Evolutionary conservation across 2,113 vertebrate species (phyloP), one percentile per base, ranked within the genome.

Genomic region (Zingel zingel): DNA sequence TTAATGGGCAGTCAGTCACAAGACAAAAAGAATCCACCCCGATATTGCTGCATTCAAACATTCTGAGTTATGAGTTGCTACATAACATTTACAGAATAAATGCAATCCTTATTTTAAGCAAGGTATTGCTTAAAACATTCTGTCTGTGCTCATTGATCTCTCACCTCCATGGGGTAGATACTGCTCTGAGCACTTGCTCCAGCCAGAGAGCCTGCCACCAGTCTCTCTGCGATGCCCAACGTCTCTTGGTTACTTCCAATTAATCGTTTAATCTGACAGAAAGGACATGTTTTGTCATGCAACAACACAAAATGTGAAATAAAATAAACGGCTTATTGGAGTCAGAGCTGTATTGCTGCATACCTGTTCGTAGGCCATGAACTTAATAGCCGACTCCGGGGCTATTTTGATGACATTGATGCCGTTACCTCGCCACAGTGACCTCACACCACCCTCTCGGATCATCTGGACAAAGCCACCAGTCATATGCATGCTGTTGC

Each of bases 351-450:
- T 33, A 13, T 2, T 45, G 47, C 6, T 18, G 23, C 16, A 72
- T 77, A 99, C 98, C 96, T 99, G 98, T 67, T 99, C 98, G 0
- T 99, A 99, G 0, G 98, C 98, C 97, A 99, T 98, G 94, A 99
- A 99, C 77, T 99, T 99, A 83, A 99, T 97, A 23, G 98, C 98
- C 0, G 98, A 97, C 84, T 99, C 98, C 0, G 98, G 98, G 1
- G 96, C 98, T 1, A 99, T 99, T 91, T 99, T 99, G 78, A 99
- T 91, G 86, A 99, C 98, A 0, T 99, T 99, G 90, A 99, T 98
- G 81, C 97, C 98, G 0, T 99, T 99, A 21, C 98, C 98, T 39
- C 98, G 82, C 98, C 98, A 99, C 18, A 99, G 95, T 0, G 98
- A 99, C 74, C 93, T 95, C 0, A 96, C 25, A 0, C 98, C 98